Conservation (phyloP, 1,140 invertebrate genomes). For the Drosophila carrolli region DNA sequence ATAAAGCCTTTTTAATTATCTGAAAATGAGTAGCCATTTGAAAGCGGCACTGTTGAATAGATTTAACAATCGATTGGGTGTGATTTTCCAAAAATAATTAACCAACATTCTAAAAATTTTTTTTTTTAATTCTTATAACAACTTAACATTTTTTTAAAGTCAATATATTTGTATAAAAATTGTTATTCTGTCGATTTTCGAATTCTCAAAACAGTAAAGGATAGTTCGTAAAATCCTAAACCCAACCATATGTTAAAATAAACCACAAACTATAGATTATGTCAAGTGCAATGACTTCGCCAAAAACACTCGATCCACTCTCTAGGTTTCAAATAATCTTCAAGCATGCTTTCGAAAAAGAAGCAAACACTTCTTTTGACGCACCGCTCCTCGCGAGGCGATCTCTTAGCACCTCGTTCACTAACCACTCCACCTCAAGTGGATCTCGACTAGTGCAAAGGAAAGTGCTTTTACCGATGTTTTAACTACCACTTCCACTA, state of each 20-base stretch:
- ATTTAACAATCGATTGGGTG: background rate
- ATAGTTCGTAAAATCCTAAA: background rate
- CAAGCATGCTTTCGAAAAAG: constrained; percentile 6
- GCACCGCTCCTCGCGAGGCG: constrained; percentile 1
- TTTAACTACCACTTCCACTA: constrained; percentile 26
- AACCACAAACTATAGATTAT: background rate
- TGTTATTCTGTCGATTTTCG: too few species aligned
- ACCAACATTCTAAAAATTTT: too few species aligned
- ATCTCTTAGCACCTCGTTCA: constrained; percentile 43
- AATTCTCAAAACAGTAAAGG: too few species aligned
- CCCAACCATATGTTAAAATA: background rate
- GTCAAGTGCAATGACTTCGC: constrained; percentile 6
- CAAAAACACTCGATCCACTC: background rate
- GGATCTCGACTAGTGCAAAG: constrained; percentile 22
- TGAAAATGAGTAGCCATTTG: background rate
- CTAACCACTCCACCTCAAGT: constrained; percentile 23
- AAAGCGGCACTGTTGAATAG: background rate
- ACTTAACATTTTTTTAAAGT: too few species aligned
- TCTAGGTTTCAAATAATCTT: constrained; percentile 7
- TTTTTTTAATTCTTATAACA: too few species aligned
- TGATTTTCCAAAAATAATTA: too few species aligned
- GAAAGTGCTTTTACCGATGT: constrained; percentile 57
- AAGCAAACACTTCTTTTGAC: background rate
- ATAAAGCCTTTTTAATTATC: background rate
- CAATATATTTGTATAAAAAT: too few species aligned